Evolutionary conservation across 2,888 invertebrate species (phyloP).

Genomic region (Falcaria lacertinaria): DNA sequence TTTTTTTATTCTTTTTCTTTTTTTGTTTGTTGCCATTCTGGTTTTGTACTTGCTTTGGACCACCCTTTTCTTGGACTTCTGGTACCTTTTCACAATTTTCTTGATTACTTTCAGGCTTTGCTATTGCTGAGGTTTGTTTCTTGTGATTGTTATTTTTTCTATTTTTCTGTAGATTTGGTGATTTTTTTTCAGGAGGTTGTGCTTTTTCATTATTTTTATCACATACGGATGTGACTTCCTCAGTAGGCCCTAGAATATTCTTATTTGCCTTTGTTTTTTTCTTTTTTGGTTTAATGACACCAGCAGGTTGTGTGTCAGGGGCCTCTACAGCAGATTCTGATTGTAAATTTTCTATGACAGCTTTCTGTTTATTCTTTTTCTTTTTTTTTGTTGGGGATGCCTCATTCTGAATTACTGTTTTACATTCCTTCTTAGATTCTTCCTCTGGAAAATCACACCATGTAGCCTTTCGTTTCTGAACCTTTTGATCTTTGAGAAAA

Average conservation of each 20-base stretch:
- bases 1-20: conserved; percentile 31
- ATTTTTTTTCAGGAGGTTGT: not conserved
- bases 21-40: conserved; percentile 2
- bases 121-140: conserved; percentile 9
- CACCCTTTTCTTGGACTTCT: not conserved
- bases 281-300: not conserved
- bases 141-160: conserved; percentile 26
- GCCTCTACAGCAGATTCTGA: not conserved
- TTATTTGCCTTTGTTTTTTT: conserved; percentile 16
- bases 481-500: conserved; percentile 71
- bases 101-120: not conserved
- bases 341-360: conserved; percentile 5
- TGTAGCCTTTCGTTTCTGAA: conserved; percentile 61
- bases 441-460: conserved; percentile 80
- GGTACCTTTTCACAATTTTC: not conserved
- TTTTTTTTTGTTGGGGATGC: conserved; percentile 20
- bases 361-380: conserved; percentile 30
- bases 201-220: not conserved
- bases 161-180: conserved; percentile 11
- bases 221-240: conserved; percentile 4
- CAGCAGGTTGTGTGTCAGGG: not conserved
- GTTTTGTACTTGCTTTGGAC: not conserved
- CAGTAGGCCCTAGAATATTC: conserved; percentile 2
- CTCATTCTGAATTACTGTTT: conserved; percentile 7
- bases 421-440: conserved; percentile 16